Percentiles rank a stretch among this genome's conserved stretches.
Conservation (phyloP, 2,113 vertebrate genomes). For the Atlantisia rogersi region DNA sequence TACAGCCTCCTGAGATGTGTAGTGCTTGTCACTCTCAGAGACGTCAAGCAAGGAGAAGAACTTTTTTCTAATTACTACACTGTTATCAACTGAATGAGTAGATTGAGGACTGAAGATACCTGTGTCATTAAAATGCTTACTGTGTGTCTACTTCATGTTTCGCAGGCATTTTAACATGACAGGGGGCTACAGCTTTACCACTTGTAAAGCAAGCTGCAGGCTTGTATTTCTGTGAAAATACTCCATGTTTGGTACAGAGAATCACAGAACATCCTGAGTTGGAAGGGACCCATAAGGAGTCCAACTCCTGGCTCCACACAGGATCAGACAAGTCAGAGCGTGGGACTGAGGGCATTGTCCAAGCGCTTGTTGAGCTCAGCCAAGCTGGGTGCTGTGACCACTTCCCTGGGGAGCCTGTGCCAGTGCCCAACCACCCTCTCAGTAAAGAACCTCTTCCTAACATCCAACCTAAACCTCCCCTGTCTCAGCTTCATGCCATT, state of each 20-base stretch:
- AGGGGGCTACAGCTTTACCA: not conserved
- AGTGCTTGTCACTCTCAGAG: constrained; percentile 86
- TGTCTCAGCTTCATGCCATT: no score
- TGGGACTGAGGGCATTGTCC: no score
- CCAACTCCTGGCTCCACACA: no score
- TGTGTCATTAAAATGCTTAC: not conserved
- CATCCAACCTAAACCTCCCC: no score
- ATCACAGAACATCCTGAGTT: no score
- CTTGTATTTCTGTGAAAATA: not conserved
- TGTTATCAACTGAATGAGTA: constrained; percentile 77
- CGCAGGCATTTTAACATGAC: not conserved
- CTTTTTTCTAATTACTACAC: constrained; percentile 97
- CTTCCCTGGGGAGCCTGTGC: no score
- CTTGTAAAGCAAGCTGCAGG: not conserved
- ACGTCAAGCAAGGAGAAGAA: constrained; percentile 88
- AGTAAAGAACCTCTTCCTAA: no score
- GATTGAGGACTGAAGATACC: not conserved
- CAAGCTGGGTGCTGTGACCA: no score
- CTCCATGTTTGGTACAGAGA: not conserved
- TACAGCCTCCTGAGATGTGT: constrained; percentile 86
- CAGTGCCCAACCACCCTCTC: no score
- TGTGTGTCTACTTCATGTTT: not conserved
- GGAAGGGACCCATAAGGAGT: no score
- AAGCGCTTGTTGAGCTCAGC: no score
- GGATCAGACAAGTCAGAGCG: no score